phyloP scores from a whole-genome alignment of 2,797 vertebrate species.

The Natrix natrix region DNA sequence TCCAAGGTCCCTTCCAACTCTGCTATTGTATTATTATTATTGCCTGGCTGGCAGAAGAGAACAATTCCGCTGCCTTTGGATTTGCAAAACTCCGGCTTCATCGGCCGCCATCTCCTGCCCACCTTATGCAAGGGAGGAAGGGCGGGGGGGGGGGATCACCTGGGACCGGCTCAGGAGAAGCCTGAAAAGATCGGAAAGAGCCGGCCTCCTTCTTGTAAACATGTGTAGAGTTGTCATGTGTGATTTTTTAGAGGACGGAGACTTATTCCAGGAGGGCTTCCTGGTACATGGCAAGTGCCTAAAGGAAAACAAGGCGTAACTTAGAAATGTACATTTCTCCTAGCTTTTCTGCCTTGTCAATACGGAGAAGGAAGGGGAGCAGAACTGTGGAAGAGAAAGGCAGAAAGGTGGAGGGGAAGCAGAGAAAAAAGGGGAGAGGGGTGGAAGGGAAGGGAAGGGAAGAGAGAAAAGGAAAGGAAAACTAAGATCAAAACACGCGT shows the following conservation, averaged over 20 bases:
- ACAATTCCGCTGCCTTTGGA: background rate
- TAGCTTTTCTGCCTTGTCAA: background rate
- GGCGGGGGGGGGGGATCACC: background rate
- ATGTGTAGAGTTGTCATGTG: background rate
- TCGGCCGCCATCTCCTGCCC: rapidly evolving
- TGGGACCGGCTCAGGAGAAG: background rate
- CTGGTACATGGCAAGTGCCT: background rate
- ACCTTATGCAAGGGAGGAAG: background rate
- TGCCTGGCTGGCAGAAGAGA: background rate
- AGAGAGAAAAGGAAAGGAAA: background rate
- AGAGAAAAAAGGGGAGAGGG: background rate
- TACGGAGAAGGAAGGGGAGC: background rate
- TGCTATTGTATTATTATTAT: too few species aligned
- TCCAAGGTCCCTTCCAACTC: too few species aligned
- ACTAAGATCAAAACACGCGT: background rate
- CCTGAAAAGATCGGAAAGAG: background rate
- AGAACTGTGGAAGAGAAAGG: background rate
- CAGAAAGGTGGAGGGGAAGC: background rate
- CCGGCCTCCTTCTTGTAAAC: background rate
- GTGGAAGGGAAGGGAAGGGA: too few species aligned
- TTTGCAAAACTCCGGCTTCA: background rate
- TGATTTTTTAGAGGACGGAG: background rate
- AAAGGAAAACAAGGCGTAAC: background rate
- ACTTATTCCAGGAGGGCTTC: background rate
- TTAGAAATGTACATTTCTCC: background rate